Evolutionary conservation across 1,140 invertebrate species (phyloP).

Genomic region (Rhizoglyphus robini): DNA sequence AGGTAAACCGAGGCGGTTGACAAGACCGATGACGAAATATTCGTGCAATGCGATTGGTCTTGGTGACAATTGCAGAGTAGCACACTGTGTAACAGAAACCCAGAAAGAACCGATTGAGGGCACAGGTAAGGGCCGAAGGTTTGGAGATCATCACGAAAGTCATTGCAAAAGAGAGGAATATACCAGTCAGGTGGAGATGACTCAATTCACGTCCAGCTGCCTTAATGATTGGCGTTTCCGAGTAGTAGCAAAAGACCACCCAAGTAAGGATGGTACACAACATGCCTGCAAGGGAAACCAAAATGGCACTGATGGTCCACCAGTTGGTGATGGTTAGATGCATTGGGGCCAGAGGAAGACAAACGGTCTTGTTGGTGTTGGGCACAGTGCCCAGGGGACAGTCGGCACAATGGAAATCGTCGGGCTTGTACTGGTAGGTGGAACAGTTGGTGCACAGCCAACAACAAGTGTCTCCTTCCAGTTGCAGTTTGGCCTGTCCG

Average conservation of each 20-base stretch:
- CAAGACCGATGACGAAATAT: slow-evolving; percentile 39
- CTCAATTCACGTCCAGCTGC: slow-evolving; percentile 43
- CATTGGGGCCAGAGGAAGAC: slow-evolving; percentile 39
- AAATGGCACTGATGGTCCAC: slow-evolving; percentile 45
- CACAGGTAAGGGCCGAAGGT: slow-evolving; percentile 38
- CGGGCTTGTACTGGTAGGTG: slow-evolving; percentile 43
- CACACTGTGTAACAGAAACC: slow-evolving; percentile 42
- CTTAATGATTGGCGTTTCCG: slow-evolving; percentile 44
- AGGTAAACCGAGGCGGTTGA: slow-evolving; percentile 36
- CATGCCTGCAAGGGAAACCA: slow-evolving; percentile 52
- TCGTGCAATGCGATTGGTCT: slow-evolving; percentile 44
- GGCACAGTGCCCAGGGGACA: slow-evolving; percentile 38
- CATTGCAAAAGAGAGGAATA: slow-evolving; percentile 41
- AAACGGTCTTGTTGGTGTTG: slow-evolving; percentile 32
- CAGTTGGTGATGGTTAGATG: slow-evolving; percentile 43
- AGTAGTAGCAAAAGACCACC: slow-evolving; percentile 50
- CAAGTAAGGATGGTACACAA: slow-evolving; percentile 54
- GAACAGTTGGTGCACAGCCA: slow-evolving; percentile 48
- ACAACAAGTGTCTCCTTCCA: slow-evolving; percentile 43
- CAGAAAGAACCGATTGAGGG: slow-evolving; percentile 42
- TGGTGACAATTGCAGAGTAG: slow-evolving; percentile 45
- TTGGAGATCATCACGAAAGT: slow-evolving; percentile 43
- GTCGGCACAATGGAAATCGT: slow-evolving; percentile 47
- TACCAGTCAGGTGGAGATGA: slow-evolving; percentile 33
- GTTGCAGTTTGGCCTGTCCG: slow-evolving; percentile 28